Evolutionary conservation across 2,797 vertebrate genomes (phyloP).

Genomic region (Trachurus trachurus): DNA sequence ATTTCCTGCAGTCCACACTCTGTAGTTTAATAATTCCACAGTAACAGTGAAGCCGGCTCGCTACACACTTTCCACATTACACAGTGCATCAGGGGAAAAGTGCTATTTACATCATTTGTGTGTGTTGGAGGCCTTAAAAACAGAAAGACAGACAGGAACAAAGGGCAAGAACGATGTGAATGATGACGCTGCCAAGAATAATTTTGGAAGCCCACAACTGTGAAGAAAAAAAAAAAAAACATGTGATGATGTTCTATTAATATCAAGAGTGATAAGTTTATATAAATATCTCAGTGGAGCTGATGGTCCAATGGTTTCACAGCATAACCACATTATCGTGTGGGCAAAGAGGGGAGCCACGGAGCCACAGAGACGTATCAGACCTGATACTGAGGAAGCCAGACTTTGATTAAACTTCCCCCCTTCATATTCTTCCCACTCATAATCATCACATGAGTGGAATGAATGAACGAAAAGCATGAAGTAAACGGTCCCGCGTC

Average conservation of each 20-base stretch:
- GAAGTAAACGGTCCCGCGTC: conserved; percentile 8
- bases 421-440: neutral
- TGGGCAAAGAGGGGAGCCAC: conserved; percentile 13
- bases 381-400: conserved; percentile 12
- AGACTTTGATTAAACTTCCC: conserved; percentile 15
- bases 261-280: conserved; percentile 68
- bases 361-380: conserved; percentile 21
- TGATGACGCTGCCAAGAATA: conserved; percentile 27
- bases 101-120: conserved; percentile 50
- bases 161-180: neutral
- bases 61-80: conserved; percentile 36
- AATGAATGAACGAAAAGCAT: neutral
- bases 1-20: conserved; percentile 74
- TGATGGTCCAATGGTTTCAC: conserved; percentile 72
- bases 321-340: conserved; percentile 35
- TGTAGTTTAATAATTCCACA: conserved; percentile 52
- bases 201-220: conserved; percentile 26
- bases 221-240: conserved; percentile 20
- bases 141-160: neutral
- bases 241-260: conserved; percentile 65
- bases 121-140: conserved; percentile 19
- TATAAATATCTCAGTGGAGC: conserved; percentile 55
- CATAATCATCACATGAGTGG: conserved; percentile 9
- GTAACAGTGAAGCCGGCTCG: conserved; percentile 38
- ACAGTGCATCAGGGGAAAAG: conserved; percentile 14